Evolutionary conservation across 92 coral and sea anemone species (phyloP).

Genomic region (Isaurus tuberculatus): DNA sequence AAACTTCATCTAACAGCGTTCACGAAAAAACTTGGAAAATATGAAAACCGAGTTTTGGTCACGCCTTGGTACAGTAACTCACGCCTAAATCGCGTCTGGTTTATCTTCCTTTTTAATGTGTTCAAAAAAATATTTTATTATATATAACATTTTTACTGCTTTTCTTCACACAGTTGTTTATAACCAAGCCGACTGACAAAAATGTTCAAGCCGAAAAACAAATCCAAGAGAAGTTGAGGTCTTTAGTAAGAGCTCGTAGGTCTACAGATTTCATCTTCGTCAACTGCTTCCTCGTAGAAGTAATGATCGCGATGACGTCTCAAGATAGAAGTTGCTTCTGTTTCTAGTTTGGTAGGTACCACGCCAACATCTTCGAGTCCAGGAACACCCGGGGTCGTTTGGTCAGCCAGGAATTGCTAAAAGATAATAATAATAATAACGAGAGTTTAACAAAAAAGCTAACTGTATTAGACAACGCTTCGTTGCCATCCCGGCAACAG

Average conservation of each 20-base stretch:
- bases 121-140: no score
- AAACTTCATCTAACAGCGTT: no score
- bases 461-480: no score
- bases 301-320: slow-evolving; percentile 92
- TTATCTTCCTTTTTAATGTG: no score
- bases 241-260: slow-evolving; percentile 79
- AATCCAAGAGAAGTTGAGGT: neutral
- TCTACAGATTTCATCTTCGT: slow-evolving; percentile 89
- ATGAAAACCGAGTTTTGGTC: no score
- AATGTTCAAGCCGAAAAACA: neutral
- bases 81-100: no score
- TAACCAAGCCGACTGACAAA: neutral
- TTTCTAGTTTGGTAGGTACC: slow-evolving; percentile 82
- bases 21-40: no score
- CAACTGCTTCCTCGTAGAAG: slow-evolving; percentile 93
- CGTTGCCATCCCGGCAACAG: no score
- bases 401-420: slow-evolving; percentile 89
- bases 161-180: neutral
- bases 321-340: slow-evolving; percentile 89
- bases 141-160: neutral
- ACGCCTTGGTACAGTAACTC: no score
- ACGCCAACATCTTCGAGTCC: slow-evolving; percentile 92
- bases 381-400: slow-evolving; percentile 81
- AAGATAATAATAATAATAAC: neutral
- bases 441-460: no score